Percentiles rank a stretch among this genome's conserved stretches.
Conservation (phyloP, 2,888 invertebrate species). For the Ptilodon capucinus region DNA sequence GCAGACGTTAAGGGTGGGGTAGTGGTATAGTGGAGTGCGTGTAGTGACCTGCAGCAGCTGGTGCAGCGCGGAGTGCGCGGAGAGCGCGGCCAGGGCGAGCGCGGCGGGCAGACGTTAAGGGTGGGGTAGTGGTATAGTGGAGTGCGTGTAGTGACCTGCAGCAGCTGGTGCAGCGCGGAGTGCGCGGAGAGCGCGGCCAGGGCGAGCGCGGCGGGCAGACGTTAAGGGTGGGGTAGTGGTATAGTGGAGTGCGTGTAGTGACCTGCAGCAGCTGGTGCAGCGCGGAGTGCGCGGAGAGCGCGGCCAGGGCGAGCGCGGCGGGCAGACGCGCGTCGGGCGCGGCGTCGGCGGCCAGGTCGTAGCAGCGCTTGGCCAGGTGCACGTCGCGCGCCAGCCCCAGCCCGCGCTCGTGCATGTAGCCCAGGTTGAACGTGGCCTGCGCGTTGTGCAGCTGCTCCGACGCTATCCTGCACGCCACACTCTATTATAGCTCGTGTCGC, state of each 20-base stretch:
- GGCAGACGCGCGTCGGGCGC: constrained; percentile 97
- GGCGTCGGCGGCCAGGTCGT: constrained; percentile 92
- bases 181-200: no score
- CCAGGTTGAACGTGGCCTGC: constrained; percentile 99
- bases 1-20: no score
- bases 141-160: no score
- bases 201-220: no score
- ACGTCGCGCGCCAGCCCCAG: constrained; percentile 94
- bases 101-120: no score
- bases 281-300: constrained; percentile 86
- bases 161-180: no score
- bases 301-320: constrained; percentile 93
- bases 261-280: constrained; percentile 30
- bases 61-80: no score
- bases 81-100: no score
- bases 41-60: no score
- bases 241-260: constrained; percentile 2
- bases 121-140: no score
- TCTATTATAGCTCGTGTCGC: neutral
- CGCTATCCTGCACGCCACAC: constrained; percentile 39
- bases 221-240: no score
- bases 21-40: no score
- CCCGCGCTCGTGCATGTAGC: constrained; percentile 99
- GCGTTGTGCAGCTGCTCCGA: constrained; percentile 96
- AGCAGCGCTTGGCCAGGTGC: constrained; percentile 98